These are phyloP conservation scores for Sesamia nonagrioides DNA, from an alignment of 1,140 invertebrate genomes.

Conservation along the genomic window DNA sequence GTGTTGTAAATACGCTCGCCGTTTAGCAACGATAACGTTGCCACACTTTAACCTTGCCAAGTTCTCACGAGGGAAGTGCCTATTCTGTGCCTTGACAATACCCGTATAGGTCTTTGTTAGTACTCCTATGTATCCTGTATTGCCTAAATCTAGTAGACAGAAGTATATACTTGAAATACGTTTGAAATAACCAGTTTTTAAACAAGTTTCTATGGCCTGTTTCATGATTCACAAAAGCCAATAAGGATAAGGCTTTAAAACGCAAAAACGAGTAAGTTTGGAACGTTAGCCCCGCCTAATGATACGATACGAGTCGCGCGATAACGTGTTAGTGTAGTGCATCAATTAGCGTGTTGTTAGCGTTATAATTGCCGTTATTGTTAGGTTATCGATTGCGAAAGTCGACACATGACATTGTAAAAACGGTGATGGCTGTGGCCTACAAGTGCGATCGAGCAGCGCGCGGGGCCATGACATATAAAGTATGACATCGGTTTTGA, in stretches of 20 bases:
- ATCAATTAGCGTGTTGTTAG: slow-evolving; percentile 55
- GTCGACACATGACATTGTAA: slow-evolving; percentile 86
- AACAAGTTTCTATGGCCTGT: slow-evolving; percentile 59
- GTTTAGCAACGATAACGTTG: slow-evolving; percentile 86
- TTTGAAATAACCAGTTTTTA: slow-evolving; percentile 69
- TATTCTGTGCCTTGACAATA: slow-evolving; percentile 87
- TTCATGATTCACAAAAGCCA: slow-evolving; percentile 53
- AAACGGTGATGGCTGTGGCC: slow-evolving; percentile 79
- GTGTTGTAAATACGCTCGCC: slow-evolving; percentile 83
- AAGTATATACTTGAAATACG: slow-evolving; percentile 53
- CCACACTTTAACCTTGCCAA: slow-evolving; percentile 84
- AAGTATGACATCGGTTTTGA: slow-evolving; percentile 81
- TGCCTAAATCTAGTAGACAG: slow-evolving; percentile 72
- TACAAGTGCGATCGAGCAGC: slow-evolving; percentile 84
- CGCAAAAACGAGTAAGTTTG: slow-evolving; percentile 12
- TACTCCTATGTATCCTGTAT: slow-evolving; percentile 79
- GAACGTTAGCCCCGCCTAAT: slow-evolving; percentile 22
- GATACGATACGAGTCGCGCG: slow-evolving; percentile 16
- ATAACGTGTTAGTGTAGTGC: slow-evolving; percentile 49
- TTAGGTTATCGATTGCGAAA: slow-evolving; percentile 77
- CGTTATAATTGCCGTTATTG: slow-evolving; percentile 71
- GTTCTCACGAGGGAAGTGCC: slow-evolving; percentile 87
- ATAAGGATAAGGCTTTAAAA: slow-evolving; percentile 43
- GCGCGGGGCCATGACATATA: slow-evolving; percentile 84
- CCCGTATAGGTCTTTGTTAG: slow-evolving; percentile 84